Evolutionary conservation across 2,113 vertebrate species (phyloP).

Genomic region (Esox niger): DNA sequence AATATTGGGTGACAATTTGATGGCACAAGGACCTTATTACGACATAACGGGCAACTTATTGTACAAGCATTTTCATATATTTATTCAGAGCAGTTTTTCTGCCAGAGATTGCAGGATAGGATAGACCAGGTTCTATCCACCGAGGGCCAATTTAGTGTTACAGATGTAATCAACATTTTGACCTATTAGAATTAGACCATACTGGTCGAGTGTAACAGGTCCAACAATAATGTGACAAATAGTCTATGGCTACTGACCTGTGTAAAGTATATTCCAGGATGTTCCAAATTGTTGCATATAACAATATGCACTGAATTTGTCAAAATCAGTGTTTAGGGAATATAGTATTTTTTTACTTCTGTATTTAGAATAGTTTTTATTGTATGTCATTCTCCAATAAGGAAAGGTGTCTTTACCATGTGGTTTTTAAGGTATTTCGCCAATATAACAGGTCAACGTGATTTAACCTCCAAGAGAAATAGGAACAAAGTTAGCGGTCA

Average conservation of each 20-base stretch:
- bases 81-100: not conserved
- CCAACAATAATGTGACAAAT: not conserved
- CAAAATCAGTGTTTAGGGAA: too few relatives aligned
- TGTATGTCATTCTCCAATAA: not conserved
- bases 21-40: too few relatives aligned
- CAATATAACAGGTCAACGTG: not conserved
- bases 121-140: not conserved
- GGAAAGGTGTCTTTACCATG: not conserved
- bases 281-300: not conserved
- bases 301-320: not conserved
- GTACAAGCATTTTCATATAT: too few relatives aligned
- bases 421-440: not conserved
- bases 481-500: slow-evolving; percentile 17
- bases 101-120: not conserved
- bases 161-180: not conserved
- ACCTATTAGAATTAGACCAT: not conserved
- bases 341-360: not conserved
- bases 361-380: not conserved
- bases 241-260: not conserved
- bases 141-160: not conserved
- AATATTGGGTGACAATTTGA: too few relatives aligned
- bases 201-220: not conserved
- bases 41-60: too few relatives aligned
- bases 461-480: slow-evolving; percentile 1
- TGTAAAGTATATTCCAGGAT: not conserved